Evolutionary conservation across 2,797 vertebrate genomes (phyloP).

Genomic region (Taeniopygia guttata): DNA sequence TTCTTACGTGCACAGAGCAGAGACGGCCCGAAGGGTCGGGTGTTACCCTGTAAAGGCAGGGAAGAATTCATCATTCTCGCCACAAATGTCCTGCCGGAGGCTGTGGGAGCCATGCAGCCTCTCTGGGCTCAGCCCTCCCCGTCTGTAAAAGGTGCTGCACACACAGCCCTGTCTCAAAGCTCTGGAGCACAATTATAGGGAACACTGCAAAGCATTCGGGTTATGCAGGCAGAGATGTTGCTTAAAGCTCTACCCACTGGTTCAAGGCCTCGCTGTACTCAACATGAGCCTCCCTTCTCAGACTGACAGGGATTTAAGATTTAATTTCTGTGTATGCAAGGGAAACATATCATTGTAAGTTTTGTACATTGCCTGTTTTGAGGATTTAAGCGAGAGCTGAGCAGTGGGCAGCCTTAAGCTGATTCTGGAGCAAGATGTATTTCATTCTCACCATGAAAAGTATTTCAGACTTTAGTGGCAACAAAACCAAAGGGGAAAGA

Average conservation of each 20-base stretch:
- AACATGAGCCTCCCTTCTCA: background rate
- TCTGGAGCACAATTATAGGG: background rate
- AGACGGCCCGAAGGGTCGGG: background rate
- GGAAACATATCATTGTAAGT: background rate
- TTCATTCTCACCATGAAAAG: background rate
- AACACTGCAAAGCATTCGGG: fast-evolving
- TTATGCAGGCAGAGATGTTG: background rate
- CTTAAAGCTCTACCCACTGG: background rate
- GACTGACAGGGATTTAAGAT: background rate
- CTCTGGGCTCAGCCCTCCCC: background rate
- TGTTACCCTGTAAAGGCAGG: background rate
- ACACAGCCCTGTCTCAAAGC: background rate
- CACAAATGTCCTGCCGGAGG: constrained; percentile 6
- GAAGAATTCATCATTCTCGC: background rate
- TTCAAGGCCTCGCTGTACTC: background rate
- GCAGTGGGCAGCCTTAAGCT: background rate
- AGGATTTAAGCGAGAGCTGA: background rate
- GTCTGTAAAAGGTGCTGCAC: background rate
- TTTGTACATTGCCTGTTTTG: background rate
- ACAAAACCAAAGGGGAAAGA: background rate
- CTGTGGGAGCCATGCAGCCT: background rate
- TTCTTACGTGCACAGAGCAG: background rate
- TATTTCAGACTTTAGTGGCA: background rate
- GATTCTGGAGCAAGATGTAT: background rate
- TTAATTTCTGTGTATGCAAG: fast-evolving